A percentile compares a stretch with the other conserved stretches of the same genome.
These are phyloP conservation scores for Mechanitis mazaeus DNA, from an alignment of 2,888 invertebrate genomes.

Conservation along the genomic window DNA sequence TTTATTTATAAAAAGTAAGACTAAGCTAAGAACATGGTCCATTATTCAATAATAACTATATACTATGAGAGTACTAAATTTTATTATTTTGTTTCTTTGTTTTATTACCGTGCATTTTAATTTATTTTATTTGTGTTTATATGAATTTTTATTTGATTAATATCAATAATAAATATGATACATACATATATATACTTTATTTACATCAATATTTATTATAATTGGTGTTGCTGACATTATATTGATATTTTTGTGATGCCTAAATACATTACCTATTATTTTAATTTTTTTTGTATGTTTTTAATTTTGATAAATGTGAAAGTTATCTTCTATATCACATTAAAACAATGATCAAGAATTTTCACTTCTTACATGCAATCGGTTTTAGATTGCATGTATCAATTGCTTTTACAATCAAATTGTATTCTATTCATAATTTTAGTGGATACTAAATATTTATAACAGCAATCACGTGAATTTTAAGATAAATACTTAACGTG, in stretches of 20 bases:
- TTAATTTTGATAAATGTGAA: background rate
- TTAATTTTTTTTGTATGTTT: too few relatives aligned
- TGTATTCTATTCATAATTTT: conserved; percentile 2
- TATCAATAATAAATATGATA: conserved; percentile 5
- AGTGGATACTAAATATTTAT: background rate
- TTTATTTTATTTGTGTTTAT: conserved; percentile 5
- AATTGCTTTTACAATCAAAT: conserved; percentile 6
- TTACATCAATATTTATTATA: too few relatives aligned
- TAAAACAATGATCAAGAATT: conserved; percentile 19
- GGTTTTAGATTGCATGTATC: conserved; percentile 12
- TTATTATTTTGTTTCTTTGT: conserved; percentile 2
- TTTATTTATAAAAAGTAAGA: too few relatives aligned
- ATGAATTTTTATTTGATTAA: conserved; percentile 1
- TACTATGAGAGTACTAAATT: background rate
- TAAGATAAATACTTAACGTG: background rate
- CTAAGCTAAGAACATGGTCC: too few relatives aligned
- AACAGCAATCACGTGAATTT: background rate
- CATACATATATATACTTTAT: conserved; percentile 1
- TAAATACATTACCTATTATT: too few relatives aligned
- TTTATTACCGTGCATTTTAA: background rate
- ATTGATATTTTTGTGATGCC: too few relatives aligned
- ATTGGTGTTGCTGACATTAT: too few relatives aligned
- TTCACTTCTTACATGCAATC: conserved; percentile 25
- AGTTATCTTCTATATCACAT: background rate
- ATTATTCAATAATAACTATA: too few relatives aligned